phyloP scores from a whole-genome alignment of 2,113 vertebrate species.

The Corynorhinus townsendii region DNA sequence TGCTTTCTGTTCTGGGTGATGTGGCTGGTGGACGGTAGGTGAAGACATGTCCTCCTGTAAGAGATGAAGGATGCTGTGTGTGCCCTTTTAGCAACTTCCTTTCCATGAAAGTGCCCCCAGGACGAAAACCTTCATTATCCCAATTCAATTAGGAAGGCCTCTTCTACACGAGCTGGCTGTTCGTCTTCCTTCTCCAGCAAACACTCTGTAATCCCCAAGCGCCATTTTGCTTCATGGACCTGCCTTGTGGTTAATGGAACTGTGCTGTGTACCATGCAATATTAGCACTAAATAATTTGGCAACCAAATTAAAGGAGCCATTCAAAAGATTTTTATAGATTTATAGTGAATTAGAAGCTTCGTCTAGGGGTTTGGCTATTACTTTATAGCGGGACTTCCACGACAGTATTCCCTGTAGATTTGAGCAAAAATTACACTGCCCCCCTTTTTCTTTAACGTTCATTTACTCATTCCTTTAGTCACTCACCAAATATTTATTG shows the following conservation, averaged over 20 bases:
- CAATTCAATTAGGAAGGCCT: slow-evolving; percentile 47
- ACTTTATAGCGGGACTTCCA: not conserved
- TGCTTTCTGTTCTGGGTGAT: not conserved
- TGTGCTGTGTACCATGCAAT: slow-evolving; percentile 4
- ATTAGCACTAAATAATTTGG: slow-evolving; percentile 51
- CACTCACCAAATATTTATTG: not conserved
- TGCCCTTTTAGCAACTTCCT: not conserved
- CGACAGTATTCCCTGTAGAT: not conserved
- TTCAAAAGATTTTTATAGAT: slow-evolving; percentile 35
- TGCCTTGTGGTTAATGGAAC: slow-evolving; percentile 58
- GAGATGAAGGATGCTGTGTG: not conserved
- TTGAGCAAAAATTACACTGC: not conserved
- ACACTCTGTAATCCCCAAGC: not conserved
- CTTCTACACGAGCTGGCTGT: not conserved
- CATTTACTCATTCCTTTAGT: not conserved
- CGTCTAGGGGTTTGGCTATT: not conserved
- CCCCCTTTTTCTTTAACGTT: not conserved
- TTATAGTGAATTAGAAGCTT: slow-evolving; percentile 32
- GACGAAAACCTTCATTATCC: slow-evolving; percentile 29
- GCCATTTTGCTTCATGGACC: slow-evolving; percentile 48
- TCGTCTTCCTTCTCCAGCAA: not conserved
- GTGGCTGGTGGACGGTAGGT: not conserved
- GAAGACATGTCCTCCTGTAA: not conserved
- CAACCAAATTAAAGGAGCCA: slow-evolving; percentile 33
- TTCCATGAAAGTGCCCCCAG: not conserved